Evolutionary conservation across 2,888 invertebrate species (phyloP).

Genomic region (Oasisia sp.): DNA sequence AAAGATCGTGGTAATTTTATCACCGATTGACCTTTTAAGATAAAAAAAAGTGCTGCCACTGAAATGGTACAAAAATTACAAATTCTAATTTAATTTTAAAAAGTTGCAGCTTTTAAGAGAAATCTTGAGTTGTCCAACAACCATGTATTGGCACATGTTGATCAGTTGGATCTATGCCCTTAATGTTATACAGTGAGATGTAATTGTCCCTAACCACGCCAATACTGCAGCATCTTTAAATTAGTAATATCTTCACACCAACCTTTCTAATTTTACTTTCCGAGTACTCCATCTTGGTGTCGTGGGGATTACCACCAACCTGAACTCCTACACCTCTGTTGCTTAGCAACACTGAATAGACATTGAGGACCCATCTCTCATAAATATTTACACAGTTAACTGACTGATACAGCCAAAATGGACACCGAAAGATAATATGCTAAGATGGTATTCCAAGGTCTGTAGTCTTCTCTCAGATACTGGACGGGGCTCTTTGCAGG

Average conservation of each 20-base stretch:
- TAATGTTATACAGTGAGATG: background rate
- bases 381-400: background rate
- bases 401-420: background rate
- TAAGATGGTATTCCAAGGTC: background rate
- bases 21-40: too few species aligned
- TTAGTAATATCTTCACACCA: background rate
- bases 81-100: background rate
- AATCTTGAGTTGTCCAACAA: too few species aligned
- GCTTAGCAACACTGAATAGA: background rate
- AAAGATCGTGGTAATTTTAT: too few species aligned
- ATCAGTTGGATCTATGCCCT: background rate
- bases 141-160: too few species aligned
- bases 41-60: too few species aligned
- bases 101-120: background rate
- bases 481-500: too few species aligned
- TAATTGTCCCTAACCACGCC: background rate
- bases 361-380: background rate
- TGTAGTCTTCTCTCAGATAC: too few species aligned
- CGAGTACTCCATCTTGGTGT: slow-evolving; percentile 2
- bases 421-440: background rate
- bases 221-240: background rate
- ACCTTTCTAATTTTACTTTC: background rate
- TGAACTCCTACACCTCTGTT: background rate
- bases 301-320: background rate
- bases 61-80: background rate